A percentile compares a stretch with the other conserved stretches of the same genome.
Evolutionary conservation across 2,888 invertebrate genomes (phyloP).

Genomic region (Muscina levida): DNA sequence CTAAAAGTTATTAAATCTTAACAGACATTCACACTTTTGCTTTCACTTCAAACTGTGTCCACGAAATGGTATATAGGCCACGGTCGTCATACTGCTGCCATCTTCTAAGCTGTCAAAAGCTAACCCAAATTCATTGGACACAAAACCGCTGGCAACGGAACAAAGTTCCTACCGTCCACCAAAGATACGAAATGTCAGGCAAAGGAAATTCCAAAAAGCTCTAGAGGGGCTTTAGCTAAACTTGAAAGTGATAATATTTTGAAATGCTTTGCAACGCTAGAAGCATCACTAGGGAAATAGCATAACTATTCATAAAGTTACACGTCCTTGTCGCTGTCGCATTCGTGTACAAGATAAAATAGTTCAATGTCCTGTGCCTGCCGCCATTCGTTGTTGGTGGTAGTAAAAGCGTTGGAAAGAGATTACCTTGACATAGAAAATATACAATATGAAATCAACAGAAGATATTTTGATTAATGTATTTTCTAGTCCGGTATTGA

Average conservation of each 20-base stretch:
- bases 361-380: conserved; percentile 31
- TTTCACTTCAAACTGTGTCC: too few species aligned
- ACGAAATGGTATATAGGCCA: too few species aligned
- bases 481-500: neutral
- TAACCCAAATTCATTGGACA: too few species aligned
- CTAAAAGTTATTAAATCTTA: too few species aligned
- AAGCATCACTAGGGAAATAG: neutral
- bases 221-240: neutral
- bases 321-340: neutral
- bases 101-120: too few species aligned
- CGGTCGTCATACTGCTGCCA: too few species aligned
- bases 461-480: too few species aligned
- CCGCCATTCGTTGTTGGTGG: neutral
- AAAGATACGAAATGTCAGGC: neutral
- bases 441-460: neutral
- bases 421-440: conserved; percentile 21
- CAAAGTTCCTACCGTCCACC: neutral
- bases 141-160: too few species aligned
- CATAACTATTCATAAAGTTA: neutral
- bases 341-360: neutral
- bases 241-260: conserved; percentile 7
- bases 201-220: neutral
- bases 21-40: too few species aligned
- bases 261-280: neutral
- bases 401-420: neutral